These are phyloP conservation scores for Anguilla marmorata DNA, from an alignment of 2,797 vertebrate species.

Conservation along the genomic window DNA sequence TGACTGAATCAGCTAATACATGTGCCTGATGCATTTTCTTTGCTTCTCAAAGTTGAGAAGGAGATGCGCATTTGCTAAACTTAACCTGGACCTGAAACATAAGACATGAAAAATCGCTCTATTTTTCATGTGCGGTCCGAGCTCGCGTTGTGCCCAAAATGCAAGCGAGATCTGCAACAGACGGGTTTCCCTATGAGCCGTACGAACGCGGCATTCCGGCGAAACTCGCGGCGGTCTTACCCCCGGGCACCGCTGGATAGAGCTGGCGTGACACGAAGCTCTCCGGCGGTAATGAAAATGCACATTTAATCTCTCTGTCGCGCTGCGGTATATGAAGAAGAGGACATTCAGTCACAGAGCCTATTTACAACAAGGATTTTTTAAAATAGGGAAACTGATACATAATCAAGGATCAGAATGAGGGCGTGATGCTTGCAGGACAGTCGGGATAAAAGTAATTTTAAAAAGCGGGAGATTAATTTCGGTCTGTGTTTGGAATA, in stretches of 20 bases:
- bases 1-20: neutral
- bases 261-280: slow-evolving; percentile 53
- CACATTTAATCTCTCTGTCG: slow-evolving; percentile 57
- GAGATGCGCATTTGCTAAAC: too few relatives aligned
- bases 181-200: too few relatives aligned
- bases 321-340: slow-evolving; percentile 43
- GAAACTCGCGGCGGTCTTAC: neutral
- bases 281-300: slow-evolving; percentile 65
- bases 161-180: too few relatives aligned
- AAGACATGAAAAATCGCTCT: too few relatives aligned
- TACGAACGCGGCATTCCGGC: too few relatives aligned
- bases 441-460: slow-evolving; percentile 45
- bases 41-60: too few relatives aligned
- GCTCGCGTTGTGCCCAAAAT: too few relatives aligned
- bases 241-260: slow-evolving; percentile 41
- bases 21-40: too few relatives aligned
- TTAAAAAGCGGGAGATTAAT: slow-evolving; percentile 54
- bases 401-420: slow-evolving; percentile 45
- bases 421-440: slow-evolving; percentile 25
- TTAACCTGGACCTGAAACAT: too few relatives aligned
- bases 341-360: slow-evolving; percentile 57
- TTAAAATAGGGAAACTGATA: slow-evolving; percentile 9
- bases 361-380: slow-evolving; percentile 57
- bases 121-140: too few relatives aligned
- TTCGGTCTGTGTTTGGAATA: slow-evolving; percentile 33